phyloP scores from a whole-genome alignment of 2,797 vertebrate species.

The Linurgus olivaceus region DNA sequence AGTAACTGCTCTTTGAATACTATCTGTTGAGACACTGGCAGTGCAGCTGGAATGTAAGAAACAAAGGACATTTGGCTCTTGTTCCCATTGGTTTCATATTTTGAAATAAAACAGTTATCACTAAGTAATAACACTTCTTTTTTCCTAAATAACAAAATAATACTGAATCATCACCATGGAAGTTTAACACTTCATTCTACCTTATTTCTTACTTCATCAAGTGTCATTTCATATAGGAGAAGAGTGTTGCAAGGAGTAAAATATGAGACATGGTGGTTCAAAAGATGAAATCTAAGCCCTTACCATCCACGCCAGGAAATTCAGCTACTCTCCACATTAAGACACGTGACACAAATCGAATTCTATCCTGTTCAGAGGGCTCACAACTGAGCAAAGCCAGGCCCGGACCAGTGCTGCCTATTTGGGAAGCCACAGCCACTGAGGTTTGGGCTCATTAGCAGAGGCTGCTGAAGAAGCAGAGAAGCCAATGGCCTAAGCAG shows the following conservation, averaged over 20 bases:
- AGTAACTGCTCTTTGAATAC: not conserved
- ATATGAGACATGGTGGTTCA: rapidly evolving
- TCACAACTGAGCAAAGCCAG: not conserved
- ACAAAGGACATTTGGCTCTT: not conserved
- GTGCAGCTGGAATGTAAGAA: not conserved
- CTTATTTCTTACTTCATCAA: not conserved
- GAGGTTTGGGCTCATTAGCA: not conserved
- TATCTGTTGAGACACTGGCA: not conserved
- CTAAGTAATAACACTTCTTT: not conserved
- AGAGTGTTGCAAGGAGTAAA: not conserved
- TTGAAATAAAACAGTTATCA: not conserved
- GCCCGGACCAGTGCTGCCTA: not conserved
- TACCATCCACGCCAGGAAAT: not conserved
- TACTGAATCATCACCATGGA: not conserved
- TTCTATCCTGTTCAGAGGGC: not conserved
- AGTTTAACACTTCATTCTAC: not conserved
- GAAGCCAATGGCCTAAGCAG: not conserved
- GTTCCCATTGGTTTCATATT: not conserved
- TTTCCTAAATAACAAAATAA: not conserved
- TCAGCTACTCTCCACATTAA: not conserved
- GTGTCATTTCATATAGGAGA: not conserved
- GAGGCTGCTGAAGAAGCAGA: not conserved
- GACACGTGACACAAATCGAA: not conserved
- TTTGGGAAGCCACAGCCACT: not conserved
- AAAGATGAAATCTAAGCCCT: not conserved